Evolutionary conservation across 2,888 invertebrate genomes (phyloP).

Genomic region (Eristalinus sepulchralis): DNA sequence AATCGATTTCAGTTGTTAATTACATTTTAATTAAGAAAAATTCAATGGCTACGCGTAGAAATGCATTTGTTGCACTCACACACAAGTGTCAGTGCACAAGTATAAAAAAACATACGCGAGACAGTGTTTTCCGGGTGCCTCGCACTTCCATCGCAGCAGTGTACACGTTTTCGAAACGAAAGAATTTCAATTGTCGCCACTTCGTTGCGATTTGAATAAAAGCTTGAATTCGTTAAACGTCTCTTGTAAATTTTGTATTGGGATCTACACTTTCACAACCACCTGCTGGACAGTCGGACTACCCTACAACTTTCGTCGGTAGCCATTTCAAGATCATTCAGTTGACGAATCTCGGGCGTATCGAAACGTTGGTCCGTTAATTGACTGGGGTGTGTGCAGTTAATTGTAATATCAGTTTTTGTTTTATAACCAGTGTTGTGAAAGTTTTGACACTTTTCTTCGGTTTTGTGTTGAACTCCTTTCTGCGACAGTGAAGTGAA

Average conservation of each 20-base stretch:
- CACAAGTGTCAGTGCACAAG: not conserved
- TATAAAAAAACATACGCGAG: not conserved
- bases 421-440: not conserved
- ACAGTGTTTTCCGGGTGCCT: not conserved
- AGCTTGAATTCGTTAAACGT: conserved; percentile 27
- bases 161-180: not conserved
- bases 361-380: not conserved
- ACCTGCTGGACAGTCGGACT: not conserved
- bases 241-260: not conserved
- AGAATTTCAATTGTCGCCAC: not conserved
- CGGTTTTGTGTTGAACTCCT: not conserved
- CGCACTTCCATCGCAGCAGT: not conserved
- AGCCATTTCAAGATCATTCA: not conserved
- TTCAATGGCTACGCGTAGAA: not conserved
- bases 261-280: not conserved
- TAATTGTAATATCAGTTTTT: not conserved
- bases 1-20: not conserved
- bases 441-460: not conserved
- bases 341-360: not conserved
- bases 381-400: not conserved
- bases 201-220: conserved; percentile 31
- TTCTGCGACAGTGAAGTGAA: not conserved
- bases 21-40: not conserved
- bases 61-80: not conserved
- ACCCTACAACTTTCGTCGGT: not conserved